Evolutionary conservation across 2,113 vertebrate genomes (phyloP).

Genomic region (Genyomyrus donnyi): DNA sequence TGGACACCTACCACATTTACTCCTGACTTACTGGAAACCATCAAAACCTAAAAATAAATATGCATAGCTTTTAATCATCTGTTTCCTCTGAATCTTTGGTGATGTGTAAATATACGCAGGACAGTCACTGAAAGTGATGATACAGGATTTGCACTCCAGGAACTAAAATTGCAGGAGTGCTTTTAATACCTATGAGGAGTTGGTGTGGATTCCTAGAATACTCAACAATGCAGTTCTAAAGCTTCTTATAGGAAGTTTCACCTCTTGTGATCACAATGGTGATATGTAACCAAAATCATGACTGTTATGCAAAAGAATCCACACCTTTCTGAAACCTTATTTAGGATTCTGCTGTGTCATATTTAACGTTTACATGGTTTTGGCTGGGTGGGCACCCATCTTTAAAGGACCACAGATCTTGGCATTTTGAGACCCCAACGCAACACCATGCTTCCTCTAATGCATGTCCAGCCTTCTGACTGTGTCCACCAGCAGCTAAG

Average conservation of each 20-base stretch:
- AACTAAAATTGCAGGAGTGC: background rate
- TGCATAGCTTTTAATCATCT: background rate
- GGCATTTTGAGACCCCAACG: background rate
- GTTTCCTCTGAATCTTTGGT: background rate
- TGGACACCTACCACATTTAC: background rate
- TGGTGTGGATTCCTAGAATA: background rate
- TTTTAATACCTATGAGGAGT: background rate
- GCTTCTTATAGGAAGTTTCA: background rate
- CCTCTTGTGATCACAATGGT: background rate
- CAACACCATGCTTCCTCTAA: background rate
- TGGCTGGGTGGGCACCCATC: background rate
- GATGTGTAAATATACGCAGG: background rate
- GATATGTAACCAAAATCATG: background rate
- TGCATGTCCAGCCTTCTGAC: background rate
- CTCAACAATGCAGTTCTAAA: background rate
- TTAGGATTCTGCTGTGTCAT: background rate
- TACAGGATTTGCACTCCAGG: background rate
- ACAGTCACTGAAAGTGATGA: background rate
- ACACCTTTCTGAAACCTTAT: background rate
- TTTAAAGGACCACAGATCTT: background rate
- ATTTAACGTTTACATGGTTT: background rate
- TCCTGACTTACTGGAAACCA: background rate
- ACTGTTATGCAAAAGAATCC: background rate
- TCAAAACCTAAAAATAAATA: background rate
- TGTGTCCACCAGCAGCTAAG: background rate